phyloP scores from a whole-genome alignment of 2,888 invertebrate species.

The Hoplodrina blanda region DNA sequence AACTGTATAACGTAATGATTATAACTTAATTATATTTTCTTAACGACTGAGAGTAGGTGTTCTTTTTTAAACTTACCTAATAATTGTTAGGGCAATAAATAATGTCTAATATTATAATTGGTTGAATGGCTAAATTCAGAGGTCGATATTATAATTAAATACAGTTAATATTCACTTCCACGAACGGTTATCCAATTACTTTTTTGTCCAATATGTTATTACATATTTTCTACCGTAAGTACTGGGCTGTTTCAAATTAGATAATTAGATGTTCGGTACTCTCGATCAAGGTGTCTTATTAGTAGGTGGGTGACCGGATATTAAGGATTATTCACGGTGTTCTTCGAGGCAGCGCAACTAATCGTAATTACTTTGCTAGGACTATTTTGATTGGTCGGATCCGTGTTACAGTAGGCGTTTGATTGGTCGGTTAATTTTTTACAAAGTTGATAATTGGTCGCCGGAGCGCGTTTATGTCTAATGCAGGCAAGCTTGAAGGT shows the following conservation, averaged over 20 bases:
- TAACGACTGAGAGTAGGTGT: neutral
- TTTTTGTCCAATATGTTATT: constrained; percentile 22
- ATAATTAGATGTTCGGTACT: constrained; percentile 32
- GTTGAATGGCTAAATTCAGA: neutral
- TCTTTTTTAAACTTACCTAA: neutral
- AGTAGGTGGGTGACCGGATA: constrained; percentile 43
- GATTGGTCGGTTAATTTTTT: constrained; percentile 7
- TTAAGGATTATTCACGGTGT: constrained; percentile 58
- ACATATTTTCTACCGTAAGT: constrained; percentile 15
- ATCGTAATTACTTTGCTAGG: constrained; percentile 54
- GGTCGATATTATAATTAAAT: constrained; percentile 20
- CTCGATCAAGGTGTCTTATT: constrained; percentile 42
- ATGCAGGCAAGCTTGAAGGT: constrained; percentile 18
- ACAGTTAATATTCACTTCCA: constrained; percentile 7
- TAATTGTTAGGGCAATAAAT: neutral
- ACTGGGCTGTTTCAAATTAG: constrained; percentile 29
- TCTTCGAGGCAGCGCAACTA: constrained; percentile 49
- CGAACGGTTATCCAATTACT: constrained; percentile 20
- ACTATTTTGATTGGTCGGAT: constrained; percentile 18
- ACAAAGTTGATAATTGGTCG: constrained; percentile 6
- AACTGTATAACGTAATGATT: constrained; percentile 10
- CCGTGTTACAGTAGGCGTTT: constrained; percentile 15
- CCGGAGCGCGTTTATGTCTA: constrained; percentile 50
- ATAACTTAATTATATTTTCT: constrained; percentile 1
- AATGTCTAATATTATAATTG: neutral